These are phyloP conservation scores for Ophioderma brevispina DNA, from an alignment of 35 echinoderm and acorn worm genomes.

Conservation along the genomic window DNA sequence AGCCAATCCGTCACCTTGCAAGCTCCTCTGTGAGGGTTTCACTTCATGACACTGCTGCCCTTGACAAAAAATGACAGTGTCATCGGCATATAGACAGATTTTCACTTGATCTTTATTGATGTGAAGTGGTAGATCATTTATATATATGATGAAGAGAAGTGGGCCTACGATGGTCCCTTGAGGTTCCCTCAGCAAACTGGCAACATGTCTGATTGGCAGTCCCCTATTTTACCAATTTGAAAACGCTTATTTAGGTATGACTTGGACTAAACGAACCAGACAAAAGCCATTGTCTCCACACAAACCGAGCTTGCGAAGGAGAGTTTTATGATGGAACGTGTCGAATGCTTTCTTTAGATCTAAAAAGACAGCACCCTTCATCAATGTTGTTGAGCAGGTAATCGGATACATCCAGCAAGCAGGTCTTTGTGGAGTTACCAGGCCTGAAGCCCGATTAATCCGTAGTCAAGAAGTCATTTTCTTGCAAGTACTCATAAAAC, in stretches of 20 bases:
- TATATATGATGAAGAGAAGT: too few relatives aligned
- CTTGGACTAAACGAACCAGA: conserved; percentile 23
- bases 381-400: neutral
- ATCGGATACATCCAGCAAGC: neutral
- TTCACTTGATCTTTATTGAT: too few relatives aligned
- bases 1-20: too few relatives aligned
- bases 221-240: conserved; percentile 6
- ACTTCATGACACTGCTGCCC: too few relatives aligned
- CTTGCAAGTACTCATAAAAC: neutral
- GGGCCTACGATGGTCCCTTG: too few relatives aligned
- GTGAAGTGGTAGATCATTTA: too few relatives aligned
- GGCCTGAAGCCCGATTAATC: neutral
- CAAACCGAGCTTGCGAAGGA: neutral
- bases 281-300: conserved; percentile 6
- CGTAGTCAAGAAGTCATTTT: neutral
- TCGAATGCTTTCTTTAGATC: conserved; percentile 32
- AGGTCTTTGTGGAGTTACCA: neutral
- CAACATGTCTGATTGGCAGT: neutral
- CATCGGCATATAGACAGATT: too few relatives aligned
- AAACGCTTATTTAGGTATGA: conserved; percentile 12
- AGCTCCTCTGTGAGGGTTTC: too few relatives aligned
- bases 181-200: too few relatives aligned
- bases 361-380: conserved; percentile 21
- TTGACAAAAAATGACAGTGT: too few relatives aligned
- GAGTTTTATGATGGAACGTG: conserved; percentile 2